Evolutionary conservation across 2,113 vertebrate genomes (phyloP), one percentile per base, ranked within the genome.

Genomic region (Pavo muticus): DNA sequence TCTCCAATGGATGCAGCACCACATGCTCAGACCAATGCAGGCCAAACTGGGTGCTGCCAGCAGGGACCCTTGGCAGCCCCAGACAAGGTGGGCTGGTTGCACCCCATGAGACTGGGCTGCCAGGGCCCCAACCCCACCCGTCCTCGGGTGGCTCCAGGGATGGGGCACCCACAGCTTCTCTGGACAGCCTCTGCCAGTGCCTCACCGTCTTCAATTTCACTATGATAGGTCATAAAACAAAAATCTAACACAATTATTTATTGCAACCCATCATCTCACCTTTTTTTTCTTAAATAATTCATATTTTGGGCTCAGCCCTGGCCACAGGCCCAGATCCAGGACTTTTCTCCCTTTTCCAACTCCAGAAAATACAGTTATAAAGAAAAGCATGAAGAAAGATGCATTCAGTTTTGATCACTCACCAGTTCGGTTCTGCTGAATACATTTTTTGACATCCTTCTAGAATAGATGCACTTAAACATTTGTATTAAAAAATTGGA

Each of bases 11-110:
- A 27, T 35, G 64, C 59, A 61, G 35, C 35, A 59, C 14, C 35
- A 21, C 0, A 4, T 35, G 5, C 50, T 64, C 3, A 59, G 24
- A 42, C 19, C 10, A 6, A 9, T 0, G 16, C 44, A 44, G 44
- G 16, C 16, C 14, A 44, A 44, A 44, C 44, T 17, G 16, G 13
- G 14, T 32, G 54, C 10, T 25, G 7, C 9, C 52, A 19, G 21
- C 35, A 29, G 57, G 40, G 45, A 24, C 64, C 45, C 27, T 0
- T 0, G 0, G 19, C 40, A 39, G 79, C 14, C 60, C 60, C 59
- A 50, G 0, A 6, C 2, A 12, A 9, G 9, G 2, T 20, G 45
- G 45, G 21, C 48, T 23, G 48, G 11, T 23, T 50, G 48, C 23
- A 12, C 21, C 48, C 48, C 48, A 50, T 24, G 23, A 25, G 48